Conservation (phyloP, 2,113 vertebrate species). For the Cebidichthys violaceus region DNA sequence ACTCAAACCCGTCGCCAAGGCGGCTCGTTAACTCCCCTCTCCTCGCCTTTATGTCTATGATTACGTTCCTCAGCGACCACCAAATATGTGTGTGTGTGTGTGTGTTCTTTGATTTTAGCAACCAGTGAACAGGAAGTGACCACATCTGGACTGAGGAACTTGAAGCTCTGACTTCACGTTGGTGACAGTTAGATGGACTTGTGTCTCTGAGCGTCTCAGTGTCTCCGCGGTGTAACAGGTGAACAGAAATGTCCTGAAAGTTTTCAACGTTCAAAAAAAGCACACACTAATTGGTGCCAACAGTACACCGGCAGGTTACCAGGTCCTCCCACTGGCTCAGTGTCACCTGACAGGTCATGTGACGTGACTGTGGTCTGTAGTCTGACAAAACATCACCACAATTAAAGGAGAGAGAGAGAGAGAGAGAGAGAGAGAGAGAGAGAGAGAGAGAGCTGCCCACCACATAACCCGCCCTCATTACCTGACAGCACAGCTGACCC, state of each 20-base stretch:
- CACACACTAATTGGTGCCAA: not conserved
- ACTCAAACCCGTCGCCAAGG: not conserved
- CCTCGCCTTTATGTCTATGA: not conserved
- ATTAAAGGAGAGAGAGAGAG: not conserved
- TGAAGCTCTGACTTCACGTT: too few relatives aligned
- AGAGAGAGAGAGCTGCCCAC: not conserved
- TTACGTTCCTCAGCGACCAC: not conserved
- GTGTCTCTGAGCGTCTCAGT: too few relatives aligned
- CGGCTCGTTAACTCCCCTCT: slow-evolving; percentile 1
- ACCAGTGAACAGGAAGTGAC: not conserved
- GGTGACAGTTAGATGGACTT: too few relatives aligned
- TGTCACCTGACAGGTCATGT: not conserved
- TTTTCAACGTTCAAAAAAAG: not conserved
- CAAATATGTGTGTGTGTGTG: too few relatives aligned
- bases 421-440: too few relatives aligned
- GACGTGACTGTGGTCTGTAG: not conserved
- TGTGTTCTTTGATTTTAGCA: not conserved
- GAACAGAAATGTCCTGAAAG: too few relatives aligned
- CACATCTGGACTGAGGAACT: not conserved
- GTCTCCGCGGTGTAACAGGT: not conserved
- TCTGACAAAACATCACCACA: not conserved
- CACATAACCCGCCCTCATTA: not conserved
- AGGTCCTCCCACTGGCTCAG: not conserved
- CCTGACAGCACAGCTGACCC: not conserved
- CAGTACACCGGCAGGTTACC: not conserved